These are phyloP conservation scores for Stichopus chloronotus DNA, from an alignment of 35 echinoderm and acorn worm genomes.

Conservation along the genomic window DNA sequence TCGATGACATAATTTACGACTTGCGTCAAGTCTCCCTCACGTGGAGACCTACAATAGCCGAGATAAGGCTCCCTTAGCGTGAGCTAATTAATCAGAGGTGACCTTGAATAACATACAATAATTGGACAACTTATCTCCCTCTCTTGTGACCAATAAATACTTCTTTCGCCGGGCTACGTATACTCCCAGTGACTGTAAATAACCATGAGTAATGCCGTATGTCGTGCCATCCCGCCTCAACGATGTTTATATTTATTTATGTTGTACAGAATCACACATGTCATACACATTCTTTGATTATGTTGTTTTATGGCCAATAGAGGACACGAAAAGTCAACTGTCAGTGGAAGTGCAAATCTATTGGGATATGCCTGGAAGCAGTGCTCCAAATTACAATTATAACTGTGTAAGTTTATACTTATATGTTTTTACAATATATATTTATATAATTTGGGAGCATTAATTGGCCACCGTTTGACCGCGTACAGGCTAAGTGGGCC, in stretches of 20 bases:
- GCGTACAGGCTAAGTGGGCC: no score
- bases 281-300: slow-evolving; percentile 54
- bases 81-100: slow-evolving; percentile 58
- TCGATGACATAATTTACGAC: slow-evolving; percentile 50
- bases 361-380: not conserved
- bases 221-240: not conserved
- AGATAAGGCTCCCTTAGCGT: not conserved
- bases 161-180: not conserved
- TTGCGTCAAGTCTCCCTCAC: not conserved
- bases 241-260: slow-evolving; percentile 59
- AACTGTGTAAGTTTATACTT: no score
- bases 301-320: not conserved
- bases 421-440: no score
- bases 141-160: slow-evolving; percentile 48
- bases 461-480: no score
- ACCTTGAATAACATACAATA: slow-evolving; percentile 39
- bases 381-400: not conserved
- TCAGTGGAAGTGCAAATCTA: not conserved
- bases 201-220: slow-evolving; percentile 40
- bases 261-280: slow-evolving; percentile 51
- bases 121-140: slow-evolving; percentile 40
- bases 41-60: slow-evolving; percentile 5
- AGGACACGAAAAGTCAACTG: not conserved
- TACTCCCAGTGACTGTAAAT: slow-evolving; percentile 39
- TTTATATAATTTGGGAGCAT: no score